A percentile compares a stretch with the other conserved stretches of the same genome.
These are phyloP conservation scores for Pelusios castaneus DNA, from an alignment of 2,113 vertebrate species.

Conservation along the genomic window DNA sequence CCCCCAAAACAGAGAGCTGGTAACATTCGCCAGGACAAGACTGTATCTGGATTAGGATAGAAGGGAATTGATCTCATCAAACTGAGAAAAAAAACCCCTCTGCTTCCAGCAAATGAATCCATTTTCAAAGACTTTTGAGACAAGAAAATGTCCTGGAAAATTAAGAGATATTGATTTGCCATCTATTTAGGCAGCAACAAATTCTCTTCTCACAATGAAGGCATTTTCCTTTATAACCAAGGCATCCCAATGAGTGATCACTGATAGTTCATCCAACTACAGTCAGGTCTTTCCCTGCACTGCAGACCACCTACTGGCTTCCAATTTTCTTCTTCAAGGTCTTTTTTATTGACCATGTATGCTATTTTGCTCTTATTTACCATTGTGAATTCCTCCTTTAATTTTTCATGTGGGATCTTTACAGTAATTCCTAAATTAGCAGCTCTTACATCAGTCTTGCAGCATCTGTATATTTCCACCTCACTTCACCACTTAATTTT, in stretches of 20 bases:
- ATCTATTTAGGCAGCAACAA: background rate
- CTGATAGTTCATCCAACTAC: too few species aligned
- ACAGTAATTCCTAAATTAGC: background rate
- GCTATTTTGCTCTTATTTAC: background rate
- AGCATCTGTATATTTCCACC: background rate
- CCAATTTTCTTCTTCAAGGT: background rate
- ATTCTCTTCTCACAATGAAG: background rate
- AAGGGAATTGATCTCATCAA: background rate
- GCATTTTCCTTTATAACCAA: background rate
- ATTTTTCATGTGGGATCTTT: background rate
- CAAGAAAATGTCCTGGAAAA: background rate
- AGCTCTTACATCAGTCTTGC: background rate
- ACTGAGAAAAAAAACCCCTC: background rate
- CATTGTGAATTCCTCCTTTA: background rate
- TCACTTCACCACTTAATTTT: background rate
- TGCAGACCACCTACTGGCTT: background rate
- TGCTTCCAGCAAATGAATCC: background rate
- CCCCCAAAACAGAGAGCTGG: conserved; percentile 79
- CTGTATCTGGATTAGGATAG: conserved; percentile 72
- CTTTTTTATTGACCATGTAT: background rate
- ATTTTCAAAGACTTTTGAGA: background rate
- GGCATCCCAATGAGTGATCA: background rate
- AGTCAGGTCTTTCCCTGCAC: background rate
- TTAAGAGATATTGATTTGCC: background rate
- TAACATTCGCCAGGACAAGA: conserved; percentile 79